These are phyloP conservation scores for Kuschelorhynchus macadamiae DNA, from an alignment of 2,888 invertebrate genomes.

Conservation along the genomic window DNA sequence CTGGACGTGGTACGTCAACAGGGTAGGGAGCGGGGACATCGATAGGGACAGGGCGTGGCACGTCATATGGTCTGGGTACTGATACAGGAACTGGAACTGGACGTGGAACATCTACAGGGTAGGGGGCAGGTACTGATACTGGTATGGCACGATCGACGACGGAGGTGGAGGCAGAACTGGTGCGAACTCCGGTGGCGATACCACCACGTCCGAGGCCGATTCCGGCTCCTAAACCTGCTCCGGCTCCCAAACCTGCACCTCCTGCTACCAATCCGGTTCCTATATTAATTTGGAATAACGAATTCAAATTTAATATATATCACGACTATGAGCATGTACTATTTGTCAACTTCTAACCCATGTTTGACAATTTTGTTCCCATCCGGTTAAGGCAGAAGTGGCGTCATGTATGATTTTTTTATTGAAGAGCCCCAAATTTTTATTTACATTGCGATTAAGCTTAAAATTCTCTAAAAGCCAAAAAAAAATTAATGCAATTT, in stretches of 20 bases:
- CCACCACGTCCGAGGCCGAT: slow-evolving; percentile 51
- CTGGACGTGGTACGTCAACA: slow-evolving; percentile 42
- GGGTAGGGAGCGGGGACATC: slow-evolving; percentile 43
- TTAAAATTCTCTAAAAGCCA: too few species aligned
- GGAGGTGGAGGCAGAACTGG: slow-evolving; percentile 60
- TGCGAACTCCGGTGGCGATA: slow-evolving; percentile 41
- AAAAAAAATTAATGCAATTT: too few species aligned
- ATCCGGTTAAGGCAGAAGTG: too few species aligned
- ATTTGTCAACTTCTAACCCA: too few species aligned
- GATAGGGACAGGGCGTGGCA: slow-evolving; percentile 41
- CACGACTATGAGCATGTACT: too few species aligned
- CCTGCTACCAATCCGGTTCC: slow-evolving; percentile 20
- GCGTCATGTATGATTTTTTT: too few species aligned
- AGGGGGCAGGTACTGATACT: slow-evolving; percentile 60
- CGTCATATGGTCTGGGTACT: slow-evolving; percentile 35
- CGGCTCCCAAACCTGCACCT: slow-evolving; percentile 33
- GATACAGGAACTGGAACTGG: slow-evolving; percentile 43
- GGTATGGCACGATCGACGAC: slow-evolving; percentile 73
- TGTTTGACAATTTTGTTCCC: too few species aligned
- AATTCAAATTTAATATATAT: not conserved
- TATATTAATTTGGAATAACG: too few species aligned
- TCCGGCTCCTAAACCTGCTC: slow-evolving; percentile 35
- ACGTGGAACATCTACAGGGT: slow-evolving; percentile 43
- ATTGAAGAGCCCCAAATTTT: too few species aligned
- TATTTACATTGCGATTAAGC: too few species aligned